phyloP scores from a whole-genome alignment of 2,888 invertebrate genomes.

The Parasteatoda lunata region DNA sequence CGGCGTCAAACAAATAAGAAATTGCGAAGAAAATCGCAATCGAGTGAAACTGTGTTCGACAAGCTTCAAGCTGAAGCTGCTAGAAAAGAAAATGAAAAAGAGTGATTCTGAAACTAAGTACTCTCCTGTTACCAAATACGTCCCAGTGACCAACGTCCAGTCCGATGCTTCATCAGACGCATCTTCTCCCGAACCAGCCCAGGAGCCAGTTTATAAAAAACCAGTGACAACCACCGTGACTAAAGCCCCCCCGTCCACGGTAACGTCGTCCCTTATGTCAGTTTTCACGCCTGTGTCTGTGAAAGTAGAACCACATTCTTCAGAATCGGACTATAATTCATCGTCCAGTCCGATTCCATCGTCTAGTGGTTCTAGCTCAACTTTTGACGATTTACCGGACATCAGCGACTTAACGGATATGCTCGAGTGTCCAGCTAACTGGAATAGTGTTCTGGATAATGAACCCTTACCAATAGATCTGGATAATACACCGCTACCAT shows the following conservation, averaged over 20 bases:
- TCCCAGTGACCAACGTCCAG: conserved; percentile 5
- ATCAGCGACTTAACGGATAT: conserved; percentile 12
- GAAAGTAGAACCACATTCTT: conserved; percentile 16
- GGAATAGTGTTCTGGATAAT: neutral
- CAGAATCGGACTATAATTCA: conserved; percentile 32
- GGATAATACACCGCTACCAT: neutral
- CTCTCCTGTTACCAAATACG: neutral
- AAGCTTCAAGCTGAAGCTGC: neutral
- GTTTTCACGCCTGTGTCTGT: neutral
- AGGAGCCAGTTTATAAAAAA: neutral
- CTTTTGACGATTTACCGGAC: conserved; percentile 28
- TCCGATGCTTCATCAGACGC: neutral
- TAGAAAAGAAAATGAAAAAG: neutral
- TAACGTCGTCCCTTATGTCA: neutral
- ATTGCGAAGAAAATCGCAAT: conserved; percentile 5
- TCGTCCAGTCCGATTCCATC: conserved; percentile 5
- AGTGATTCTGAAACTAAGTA: neutral
- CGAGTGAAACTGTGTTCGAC: neutral
- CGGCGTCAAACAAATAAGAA: conserved; percentile 1
- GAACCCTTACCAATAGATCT: neutral
- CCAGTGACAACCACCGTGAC: neutral
- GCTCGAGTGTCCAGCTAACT: neutral
- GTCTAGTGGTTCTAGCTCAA: conserved; percentile 8
- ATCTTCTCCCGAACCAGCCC: neutral
- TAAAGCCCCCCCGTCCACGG: neutral